Percentiles rank a stretch among this genome's conserved stretches.
phyloP scores from a whole-genome alignment of 2,888 invertebrate genomes.

The Lutraria lutraria region DNA sequence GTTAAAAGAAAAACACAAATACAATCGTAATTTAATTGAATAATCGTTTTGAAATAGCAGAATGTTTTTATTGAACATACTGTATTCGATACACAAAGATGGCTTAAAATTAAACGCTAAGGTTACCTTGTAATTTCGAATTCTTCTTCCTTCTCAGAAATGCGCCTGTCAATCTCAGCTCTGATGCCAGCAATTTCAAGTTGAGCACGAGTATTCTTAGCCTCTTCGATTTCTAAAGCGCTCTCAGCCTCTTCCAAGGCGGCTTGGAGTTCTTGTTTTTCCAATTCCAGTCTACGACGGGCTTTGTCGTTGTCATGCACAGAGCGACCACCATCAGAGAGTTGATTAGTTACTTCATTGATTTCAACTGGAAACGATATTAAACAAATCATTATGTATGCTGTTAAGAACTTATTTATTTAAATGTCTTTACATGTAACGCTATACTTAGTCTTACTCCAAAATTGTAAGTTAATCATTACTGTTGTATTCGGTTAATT shows the following conservation, averaged over 20 bases:
- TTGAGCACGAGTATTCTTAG: slow-evolving; percentile 96
- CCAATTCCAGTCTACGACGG: slow-evolving; percentile 98
- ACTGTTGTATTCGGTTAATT: too few species aligned
- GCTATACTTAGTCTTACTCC: too few species aligned
- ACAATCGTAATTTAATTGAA: too few species aligned
- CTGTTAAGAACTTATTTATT: too few species aligned
- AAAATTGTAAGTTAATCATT: too few species aligned
- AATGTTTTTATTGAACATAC: too few species aligned
- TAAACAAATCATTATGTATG: too few species aligned
- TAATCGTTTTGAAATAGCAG: too few species aligned
- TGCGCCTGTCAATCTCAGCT: slow-evolving; percentile 99
- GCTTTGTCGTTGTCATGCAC: slow-evolving; percentile 99
- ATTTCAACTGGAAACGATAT: slow-evolving; percentile 93
- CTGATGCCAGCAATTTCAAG: slow-evolving; percentile 99
- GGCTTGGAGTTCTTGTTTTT: slow-evolving; percentile 99
- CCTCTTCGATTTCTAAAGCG: slow-evolving; percentile 99
- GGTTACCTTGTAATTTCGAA: slow-evolving; percentile 96
- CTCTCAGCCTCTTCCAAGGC: slow-evolving; percentile 99
- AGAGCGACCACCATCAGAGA: slow-evolving; percentile 99
- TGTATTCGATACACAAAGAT: background rate
- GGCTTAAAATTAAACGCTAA: background rate
- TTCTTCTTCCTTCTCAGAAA: slow-evolving; percentile 99
- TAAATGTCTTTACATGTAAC: too few species aligned
- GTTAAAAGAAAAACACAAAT: too few species aligned
- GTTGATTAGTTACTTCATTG: slow-evolving; percentile 99